phyloP scores from a whole-genome alignment of 2,888 invertebrate species.

The Schizaphis graminum region DNA sequence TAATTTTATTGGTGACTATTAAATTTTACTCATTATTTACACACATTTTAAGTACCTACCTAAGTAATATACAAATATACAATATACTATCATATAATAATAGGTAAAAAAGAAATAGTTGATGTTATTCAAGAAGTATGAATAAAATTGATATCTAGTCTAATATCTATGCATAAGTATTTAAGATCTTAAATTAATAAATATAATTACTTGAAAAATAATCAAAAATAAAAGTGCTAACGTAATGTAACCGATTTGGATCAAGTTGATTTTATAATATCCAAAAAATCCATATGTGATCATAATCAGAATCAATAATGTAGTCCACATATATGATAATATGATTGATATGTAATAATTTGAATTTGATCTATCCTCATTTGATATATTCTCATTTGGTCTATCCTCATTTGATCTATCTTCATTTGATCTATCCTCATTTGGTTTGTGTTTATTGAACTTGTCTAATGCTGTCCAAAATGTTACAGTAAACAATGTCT shows the following conservation, averaged over 20 bases:
- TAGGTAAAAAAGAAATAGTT: too few species aligned
- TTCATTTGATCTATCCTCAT: too few species aligned
- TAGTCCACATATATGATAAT: neutral
- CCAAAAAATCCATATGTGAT: conserved; percentile 10
- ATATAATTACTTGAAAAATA: conserved; percentile 43
- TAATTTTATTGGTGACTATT: neutral
- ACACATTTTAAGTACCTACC: neutral
- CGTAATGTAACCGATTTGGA: conserved; percentile 40
- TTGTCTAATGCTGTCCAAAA: conserved; percentile 31
- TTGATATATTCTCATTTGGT: too few species aligned
- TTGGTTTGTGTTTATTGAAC: neutral
- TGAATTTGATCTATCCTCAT: neutral
- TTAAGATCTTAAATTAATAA: neutral
- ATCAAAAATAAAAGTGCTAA: conserved; percentile 23
- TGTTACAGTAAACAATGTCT: conserved; percentile 30
- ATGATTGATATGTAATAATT: neutral
- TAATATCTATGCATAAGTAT: neutral
- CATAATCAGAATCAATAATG: neutral
- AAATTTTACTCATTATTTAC: neutral
- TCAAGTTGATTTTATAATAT: neutral
- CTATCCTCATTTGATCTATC: too few species aligned
- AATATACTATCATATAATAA: neutral
- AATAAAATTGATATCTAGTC: neutral
- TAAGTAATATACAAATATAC: neutral
- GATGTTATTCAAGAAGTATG: neutral